Evolutionary conservation across 2,797 vertebrate genomes (phyloP).

Genomic region (Schizopygopsis malacanthus): DNA sequence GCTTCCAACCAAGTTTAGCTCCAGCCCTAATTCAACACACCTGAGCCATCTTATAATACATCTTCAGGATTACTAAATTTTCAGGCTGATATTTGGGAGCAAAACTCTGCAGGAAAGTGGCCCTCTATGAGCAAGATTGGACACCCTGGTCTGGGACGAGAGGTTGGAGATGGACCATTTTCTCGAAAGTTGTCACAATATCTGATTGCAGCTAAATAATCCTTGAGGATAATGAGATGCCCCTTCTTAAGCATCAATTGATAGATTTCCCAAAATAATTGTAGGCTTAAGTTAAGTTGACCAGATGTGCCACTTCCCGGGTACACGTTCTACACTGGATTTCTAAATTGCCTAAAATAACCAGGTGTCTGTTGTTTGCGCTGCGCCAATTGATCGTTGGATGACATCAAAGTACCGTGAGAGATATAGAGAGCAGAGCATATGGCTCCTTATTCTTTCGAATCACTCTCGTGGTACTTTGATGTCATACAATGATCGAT

Average conservation of each 20-base stretch:
- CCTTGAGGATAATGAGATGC: neutral
- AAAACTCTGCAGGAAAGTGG: neutral
- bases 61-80: neutral
- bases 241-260: neutral
- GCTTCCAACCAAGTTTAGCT: neutral
- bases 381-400: no score
- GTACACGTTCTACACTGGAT: no score
- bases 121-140: neutral
- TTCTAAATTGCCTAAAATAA: no score
- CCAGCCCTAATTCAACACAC: neutral
- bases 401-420: no score
- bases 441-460: no score
- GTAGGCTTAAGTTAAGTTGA: no score
- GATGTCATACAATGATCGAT: no score
- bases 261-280: neutral
- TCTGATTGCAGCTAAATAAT: neutral
- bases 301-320: no score
- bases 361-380: no score
- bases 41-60: neutral
- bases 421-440: no score
- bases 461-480: no score
- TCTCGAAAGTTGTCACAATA: neutral
- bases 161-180: neutral
- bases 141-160: neutral
- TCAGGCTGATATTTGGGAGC: neutral